Evolutionary conservation across 2,888 invertebrate genomes (phyloP).

Genomic region (Arrhopalites spinosus): DNA sequence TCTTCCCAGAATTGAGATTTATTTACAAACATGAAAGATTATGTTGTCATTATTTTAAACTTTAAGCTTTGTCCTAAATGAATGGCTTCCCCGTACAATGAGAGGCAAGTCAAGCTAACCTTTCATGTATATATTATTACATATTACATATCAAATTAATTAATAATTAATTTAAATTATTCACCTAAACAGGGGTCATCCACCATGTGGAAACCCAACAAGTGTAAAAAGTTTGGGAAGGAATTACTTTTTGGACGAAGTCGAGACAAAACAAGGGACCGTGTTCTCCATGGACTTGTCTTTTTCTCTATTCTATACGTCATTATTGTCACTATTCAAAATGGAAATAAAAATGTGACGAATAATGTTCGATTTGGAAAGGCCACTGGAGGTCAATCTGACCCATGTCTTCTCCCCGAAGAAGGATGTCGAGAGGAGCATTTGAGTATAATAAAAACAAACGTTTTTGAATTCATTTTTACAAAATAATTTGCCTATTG

Average conservation of each 20-base stretch:
- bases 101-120: too few relatives aligned
- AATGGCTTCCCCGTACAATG: too few relatives aligned
- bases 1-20: too few relatives aligned
- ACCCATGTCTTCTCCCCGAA: background rate
- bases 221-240: background rate
- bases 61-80: too few relatives aligned
- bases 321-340: background rate
- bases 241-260: background rate
- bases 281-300: background rate
- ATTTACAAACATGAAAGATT: too few relatives aligned
- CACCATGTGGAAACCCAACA: too few relatives aligned
- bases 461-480: background rate
- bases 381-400: background rate
- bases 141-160: too few relatives aligned
- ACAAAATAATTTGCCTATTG: background rate
- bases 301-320: background rate
- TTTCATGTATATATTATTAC: too few relatives aligned
- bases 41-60: too few relatives aligned
- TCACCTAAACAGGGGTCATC: too few relatives aligned
- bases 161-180: too few relatives aligned
- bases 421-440: background rate
- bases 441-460: background rate
- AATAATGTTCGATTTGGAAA: background rate
- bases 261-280: too few relatives aligned
- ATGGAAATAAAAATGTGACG: background rate